Evolutionary conservation across 2,113 vertebrate species (phyloP).

Genomic region (Thalassarche chlororhynchos): DNA sequence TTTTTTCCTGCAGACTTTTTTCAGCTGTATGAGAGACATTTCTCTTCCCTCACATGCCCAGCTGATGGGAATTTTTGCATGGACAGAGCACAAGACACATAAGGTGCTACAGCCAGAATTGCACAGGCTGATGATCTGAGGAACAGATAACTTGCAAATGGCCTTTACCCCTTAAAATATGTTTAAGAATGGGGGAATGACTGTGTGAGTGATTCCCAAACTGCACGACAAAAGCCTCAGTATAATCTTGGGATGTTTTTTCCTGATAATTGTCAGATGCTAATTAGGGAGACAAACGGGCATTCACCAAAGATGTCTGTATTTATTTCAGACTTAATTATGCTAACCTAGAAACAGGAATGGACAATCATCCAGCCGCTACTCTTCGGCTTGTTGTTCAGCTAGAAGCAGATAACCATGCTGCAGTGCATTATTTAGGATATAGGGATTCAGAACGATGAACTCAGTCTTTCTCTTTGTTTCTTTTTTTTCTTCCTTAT

Average conservation of each 20-base stretch:
- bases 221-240: neutral
- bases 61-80: neutral
- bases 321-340: neutral
- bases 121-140: neutral
- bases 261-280: neutral
- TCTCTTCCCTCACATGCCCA: neutral
- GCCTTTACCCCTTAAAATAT: neutral
- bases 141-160: neutral
- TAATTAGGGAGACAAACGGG: neutral
- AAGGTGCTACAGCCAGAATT: neutral
- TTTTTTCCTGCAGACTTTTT: neutral
- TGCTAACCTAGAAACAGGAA: neutral
- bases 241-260: neutral
- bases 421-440: neutral
- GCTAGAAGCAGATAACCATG: neutral
- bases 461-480: neutral
- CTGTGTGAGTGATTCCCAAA: neutral
- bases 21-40: neutral
- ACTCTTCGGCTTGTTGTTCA: neutral
- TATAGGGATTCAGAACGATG: neutral
- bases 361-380: neutral
- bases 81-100: neutral
- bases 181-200: neutral
- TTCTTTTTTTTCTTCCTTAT: neutral
- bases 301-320: neutral